Evolutionary conservation across 2,113 vertebrate species (phyloP).

Genomic region (Conger conger): DNA sequence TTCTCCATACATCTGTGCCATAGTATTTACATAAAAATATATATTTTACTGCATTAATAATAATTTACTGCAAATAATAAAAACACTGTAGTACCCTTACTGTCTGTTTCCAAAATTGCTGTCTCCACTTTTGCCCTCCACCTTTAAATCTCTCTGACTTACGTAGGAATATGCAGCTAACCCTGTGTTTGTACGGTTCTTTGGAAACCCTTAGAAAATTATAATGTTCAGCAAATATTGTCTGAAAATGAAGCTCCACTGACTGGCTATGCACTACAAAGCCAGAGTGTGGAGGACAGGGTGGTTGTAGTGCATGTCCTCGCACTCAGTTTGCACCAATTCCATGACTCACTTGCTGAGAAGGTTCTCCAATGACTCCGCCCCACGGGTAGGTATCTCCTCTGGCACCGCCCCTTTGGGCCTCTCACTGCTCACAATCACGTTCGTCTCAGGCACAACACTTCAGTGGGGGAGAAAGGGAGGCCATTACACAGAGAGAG

Average conservation of each 20-base stretch:
- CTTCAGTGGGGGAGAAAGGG: conserved; percentile 63
- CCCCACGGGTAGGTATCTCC: conserved; percentile 74
- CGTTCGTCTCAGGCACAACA: conserved; percentile 95
- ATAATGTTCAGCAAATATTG: neutral
- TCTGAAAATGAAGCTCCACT: neutral
- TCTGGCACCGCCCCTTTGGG: conserved; percentile 80
- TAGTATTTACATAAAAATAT: too few species aligned
- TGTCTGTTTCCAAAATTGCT: too few species aligned
- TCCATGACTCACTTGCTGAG: conserved; percentile 88
- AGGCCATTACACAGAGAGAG: conserved; percentile 21
- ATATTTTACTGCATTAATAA: too few species aligned
- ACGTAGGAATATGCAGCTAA: too few species aligned
- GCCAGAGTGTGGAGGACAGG: neutral
- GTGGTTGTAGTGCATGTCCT: too few species aligned
- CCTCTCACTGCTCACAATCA: conserved; percentile 90
- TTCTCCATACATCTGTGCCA: too few species aligned
- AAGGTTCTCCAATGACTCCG: conserved; percentile 88
- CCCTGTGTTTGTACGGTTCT: too few species aligned
- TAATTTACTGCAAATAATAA: too few species aligned
- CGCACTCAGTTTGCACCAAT: too few species aligned
- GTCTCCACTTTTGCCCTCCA: too few species aligned
- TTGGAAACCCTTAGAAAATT: neutral
- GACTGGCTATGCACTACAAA: neutral
- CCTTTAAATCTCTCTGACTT: too few species aligned
- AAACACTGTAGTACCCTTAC: too few species aligned